A percentile compares a stretch with the other conserved stretches of the same genome.
Conservation (phyloP, 2,888 invertebrate genomes). For the Lasioglossum vierecki region DNA sequence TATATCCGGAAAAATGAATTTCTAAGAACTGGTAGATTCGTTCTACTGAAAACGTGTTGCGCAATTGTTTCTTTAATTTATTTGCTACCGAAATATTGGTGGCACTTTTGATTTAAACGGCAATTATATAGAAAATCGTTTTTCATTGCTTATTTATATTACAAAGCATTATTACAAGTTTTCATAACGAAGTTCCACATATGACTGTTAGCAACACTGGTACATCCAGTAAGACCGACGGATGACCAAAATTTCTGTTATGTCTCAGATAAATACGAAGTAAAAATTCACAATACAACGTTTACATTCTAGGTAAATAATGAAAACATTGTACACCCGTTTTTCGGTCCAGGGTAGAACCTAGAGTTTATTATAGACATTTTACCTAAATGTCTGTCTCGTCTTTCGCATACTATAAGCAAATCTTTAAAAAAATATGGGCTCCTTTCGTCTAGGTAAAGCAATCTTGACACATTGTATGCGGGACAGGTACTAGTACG, state of each 20-base stretch:
- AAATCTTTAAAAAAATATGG: neutral
- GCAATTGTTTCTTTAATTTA: neutral
- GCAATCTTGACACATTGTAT: neutral
- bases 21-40: neutral
- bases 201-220: no score
- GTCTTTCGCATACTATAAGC: neutral
- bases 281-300: neutral
- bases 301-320: neutral
- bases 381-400: neutral
- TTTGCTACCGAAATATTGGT: neutral
- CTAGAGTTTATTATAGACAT: neutral
- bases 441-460: neutral
- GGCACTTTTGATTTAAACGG: no score
- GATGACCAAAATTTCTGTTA: neutral
- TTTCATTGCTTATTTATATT: no score
- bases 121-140: no score
- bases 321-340: neutral
- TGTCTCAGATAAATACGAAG: neutral
- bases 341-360: neutral
- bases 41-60: neutral
- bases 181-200: no score
- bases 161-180: no score
- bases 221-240: no score
- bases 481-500: constrained; percentile 16
- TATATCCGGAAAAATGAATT: neutral